Base-by-base conservation (phyloP, 1,140 invertebrate species). In the Hesperophylax magnus region DNA sequence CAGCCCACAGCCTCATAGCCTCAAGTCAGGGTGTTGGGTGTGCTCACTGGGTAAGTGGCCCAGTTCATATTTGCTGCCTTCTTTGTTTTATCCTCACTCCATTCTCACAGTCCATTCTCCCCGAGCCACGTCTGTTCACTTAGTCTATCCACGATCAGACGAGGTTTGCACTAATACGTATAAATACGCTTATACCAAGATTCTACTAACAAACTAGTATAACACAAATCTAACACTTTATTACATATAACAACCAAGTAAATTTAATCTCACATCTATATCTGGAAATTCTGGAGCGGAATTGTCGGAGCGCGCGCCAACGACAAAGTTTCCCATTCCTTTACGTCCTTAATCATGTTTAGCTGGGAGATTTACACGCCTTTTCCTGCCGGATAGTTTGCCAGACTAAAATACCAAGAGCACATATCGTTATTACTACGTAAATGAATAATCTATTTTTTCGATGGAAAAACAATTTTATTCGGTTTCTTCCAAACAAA, bases 361-460 rank as follows among this genome's bases (percentile, higher is more conserved):
- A 58, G 22, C 56, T 20, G n/a, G n/a, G n/a, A 58, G 56, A 58
- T 58, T 58, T 58, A 58, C 56, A 58, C 56, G n/a, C 56, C n/a
- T 58, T 8, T 58, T 58, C 56, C 56, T 58, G 56, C 56, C 56
- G 56, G 56, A 58, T 58, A 22, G 56, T 20, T 58, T 22, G 0
- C 56, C 56, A 18, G 56, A 47, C 9, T 47, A 11, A 47, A 47
- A 47, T 47, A 11, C 11, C 39, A 47, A 47, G 11, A 47, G 11
- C 0, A 47, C 39, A 11, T 47, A 11, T 47, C 39, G 39, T 47
- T 47, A 14, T 47, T 6, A 47, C 9, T 14, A 14, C 39, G 39
- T 14, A 47, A 47, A 47, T 47, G 11, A 11, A 47, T 47, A 47
- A 47, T 47, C 9, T 47, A 47, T 47, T 47, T 47, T 47, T 6